phyloP scores from a whole-genome alignment of 1,140 invertebrate genomes.

The Acromyrmex heyeri region DNA sequence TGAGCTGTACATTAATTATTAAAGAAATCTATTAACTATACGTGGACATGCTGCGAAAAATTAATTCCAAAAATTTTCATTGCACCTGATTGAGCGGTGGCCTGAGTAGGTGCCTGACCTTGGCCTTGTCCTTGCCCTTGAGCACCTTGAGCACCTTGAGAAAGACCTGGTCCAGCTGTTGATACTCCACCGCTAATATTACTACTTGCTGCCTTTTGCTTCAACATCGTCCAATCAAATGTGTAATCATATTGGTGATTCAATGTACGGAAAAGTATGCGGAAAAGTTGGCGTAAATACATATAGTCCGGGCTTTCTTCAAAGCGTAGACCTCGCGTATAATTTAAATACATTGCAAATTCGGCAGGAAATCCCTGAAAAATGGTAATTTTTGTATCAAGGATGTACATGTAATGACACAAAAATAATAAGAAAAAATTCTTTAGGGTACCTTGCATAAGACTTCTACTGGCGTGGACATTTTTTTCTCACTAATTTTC shows the following conservation, averaged over 20 bases:
- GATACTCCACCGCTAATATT: conserved; percentile 51
- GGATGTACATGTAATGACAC: not conserved
- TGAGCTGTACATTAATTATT: not conserved
- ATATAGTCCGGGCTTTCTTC: conserved; percentile 99
- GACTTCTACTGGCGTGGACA: conserved; percentile 98
- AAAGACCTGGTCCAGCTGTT: conserved; percentile 73
- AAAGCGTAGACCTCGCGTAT: conserved; percentile 97
- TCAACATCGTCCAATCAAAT: conserved; percentile 99
- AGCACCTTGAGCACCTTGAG: conserved; percentile 71
- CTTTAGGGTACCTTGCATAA: conserved; percentile 94
- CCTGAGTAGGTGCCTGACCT: conserved; percentile 78
- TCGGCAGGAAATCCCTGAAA: conserved; percentile 96
- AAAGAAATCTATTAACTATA: not conserved
- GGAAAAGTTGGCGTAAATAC: conserved; percentile 98
- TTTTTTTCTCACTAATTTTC: conserved; percentile 99
- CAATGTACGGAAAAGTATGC: conserved; percentile 99
- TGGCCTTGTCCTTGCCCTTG: conserved; percentile 78
- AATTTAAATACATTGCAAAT: conserved; percentile 99
- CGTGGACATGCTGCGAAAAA: conserved; percentile 27
- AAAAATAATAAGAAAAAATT: conserved; percentile 2
- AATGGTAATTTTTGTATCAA: conserved; percentile 7
- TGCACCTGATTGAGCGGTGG: conserved; percentile 81
- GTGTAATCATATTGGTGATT: conserved; percentile 99
- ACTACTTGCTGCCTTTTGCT: conserved; percentile 91
- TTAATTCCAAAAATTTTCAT: conserved; percentile 29